Conservation (phyloP, 37 sponge, comb jelly and placozoan genomes). For the Petrosia ficiformis region DNA sequence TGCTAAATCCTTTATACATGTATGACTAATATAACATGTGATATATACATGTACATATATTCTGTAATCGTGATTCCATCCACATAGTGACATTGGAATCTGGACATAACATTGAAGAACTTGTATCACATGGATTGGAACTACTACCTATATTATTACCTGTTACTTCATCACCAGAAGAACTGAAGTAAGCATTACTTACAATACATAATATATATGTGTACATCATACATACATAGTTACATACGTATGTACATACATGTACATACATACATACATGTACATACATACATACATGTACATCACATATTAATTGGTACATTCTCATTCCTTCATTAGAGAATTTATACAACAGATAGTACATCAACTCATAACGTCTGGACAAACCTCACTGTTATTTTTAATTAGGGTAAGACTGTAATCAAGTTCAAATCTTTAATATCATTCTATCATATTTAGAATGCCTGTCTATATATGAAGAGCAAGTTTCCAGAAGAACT, state of each 20-base stretch:
- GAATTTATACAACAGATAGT: conserved; percentile 48
- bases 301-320: neutral
- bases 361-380: conserved; percentile 34
- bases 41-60: no score
- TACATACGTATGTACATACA: conserved; percentile 3
- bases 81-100: conserved; percentile 29
- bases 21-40: no score
- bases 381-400: conserved; percentile 44
- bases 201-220: neutral
- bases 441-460: conserved; percentile 4
- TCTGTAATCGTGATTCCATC: no score
- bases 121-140: conserved; percentile 68
- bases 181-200: conserved; percentile 23
- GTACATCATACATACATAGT: conserved; percentile 2
- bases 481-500: conserved; percentile 28
- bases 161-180: neutral
- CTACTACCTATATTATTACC: conserved; percentile 42
- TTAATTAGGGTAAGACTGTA: conserved; percentile 43
- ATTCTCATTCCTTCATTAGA: conserved; percentile 2
- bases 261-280: conserved; percentile 11
- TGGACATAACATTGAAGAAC: conserved; percentile 51
- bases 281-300: conserved; percentile 16
- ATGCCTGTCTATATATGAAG: conserved; percentile 48
- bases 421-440: neutral
- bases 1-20: no score